phyloP scores from a whole-genome alignment of 2,113 vertebrate genomes.

The Myotis yumanensis region DNA sequence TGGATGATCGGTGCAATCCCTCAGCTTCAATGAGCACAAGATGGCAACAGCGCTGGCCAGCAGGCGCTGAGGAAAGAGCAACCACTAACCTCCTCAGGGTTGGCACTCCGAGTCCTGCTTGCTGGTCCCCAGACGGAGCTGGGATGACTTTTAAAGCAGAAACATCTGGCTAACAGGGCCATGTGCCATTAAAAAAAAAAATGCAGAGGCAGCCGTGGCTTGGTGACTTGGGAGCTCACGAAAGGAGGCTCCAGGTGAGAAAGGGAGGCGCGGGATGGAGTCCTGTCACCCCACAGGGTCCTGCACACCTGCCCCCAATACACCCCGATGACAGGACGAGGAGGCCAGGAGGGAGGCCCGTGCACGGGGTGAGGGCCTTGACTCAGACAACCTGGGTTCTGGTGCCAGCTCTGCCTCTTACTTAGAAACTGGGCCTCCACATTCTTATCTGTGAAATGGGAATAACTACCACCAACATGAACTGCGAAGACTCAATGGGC shows the following conservation, averaged over 20 bases:
- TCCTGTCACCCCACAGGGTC: neutral
- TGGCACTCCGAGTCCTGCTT: neutral
- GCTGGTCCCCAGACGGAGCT: neutral
- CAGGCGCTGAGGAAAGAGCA: neutral
- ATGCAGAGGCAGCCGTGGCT: neutral
- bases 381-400: neutral
- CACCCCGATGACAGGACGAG: fast-evolving
- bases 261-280: fast-evolving
- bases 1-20: conserved; percentile 26
- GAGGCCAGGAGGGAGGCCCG: neutral
- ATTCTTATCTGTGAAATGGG: neutral
- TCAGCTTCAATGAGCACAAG: conserved; percentile 69
- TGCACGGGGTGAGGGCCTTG: too few species aligned
- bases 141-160: neutral
- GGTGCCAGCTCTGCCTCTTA: neutral
- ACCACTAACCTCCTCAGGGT: neutral
- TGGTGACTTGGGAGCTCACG: neutral
- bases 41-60: conserved; percentile 42
- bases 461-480: neutral
- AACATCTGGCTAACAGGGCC: neutral
- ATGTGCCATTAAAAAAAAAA: neutral
- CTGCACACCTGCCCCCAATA: fast-evolving
- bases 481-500: neutral
- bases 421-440: neutral
- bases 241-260: neutral